Percentiles rank a stretch among this genome's conserved stretches.
These are phyloP conservation scores for Holacanthus passer DNA, from an alignment of 2,113 vertebrate genomes.

Conservation along the genomic window DNA sequence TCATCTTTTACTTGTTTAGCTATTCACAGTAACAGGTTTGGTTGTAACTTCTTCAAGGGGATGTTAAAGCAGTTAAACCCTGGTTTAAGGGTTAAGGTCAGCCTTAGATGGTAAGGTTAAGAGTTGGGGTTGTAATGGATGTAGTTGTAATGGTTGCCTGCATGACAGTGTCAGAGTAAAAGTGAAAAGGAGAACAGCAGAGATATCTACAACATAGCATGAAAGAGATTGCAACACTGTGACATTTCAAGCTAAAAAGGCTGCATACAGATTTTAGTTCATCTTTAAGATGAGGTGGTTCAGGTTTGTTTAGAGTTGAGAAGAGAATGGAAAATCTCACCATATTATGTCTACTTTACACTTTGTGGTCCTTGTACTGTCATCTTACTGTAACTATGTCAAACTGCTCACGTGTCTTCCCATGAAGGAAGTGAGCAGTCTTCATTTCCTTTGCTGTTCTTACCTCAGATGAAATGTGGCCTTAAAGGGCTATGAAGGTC, in stretches of 20 bases:
- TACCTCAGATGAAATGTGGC: no score
- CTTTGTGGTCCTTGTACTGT: conserved; percentile 15
- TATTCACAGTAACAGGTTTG: no score
- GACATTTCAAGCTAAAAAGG: conserved; percentile 55
- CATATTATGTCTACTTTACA: neutral
- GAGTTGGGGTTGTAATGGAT: neutral
- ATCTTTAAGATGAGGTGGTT: conserved; percentile 14
- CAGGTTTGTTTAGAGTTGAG: conserved; percentile 7
- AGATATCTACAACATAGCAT: neutral
- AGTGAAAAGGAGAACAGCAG: neutral
- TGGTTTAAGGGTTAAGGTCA: neutral
- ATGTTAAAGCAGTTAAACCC: neutral
- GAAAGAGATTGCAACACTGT: conserved; percentile 53
- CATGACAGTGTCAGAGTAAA: neutral
- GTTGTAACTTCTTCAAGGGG: neutral
- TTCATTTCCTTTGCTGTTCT: conserved; percentile 19
- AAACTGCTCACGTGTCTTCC: neutral
- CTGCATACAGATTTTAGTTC: neutral
- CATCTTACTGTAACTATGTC: neutral
- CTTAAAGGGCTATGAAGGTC: neutral
- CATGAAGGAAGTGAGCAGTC: conserved; percentile 19
- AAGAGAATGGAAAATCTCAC: conserved; percentile 46
- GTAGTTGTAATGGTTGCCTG: neutral
- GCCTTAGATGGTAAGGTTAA: neutral
- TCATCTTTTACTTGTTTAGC: no score